Conservation (phyloP, 1,140 invertebrate genomes). For the Drosophila ogumai region DNA sequence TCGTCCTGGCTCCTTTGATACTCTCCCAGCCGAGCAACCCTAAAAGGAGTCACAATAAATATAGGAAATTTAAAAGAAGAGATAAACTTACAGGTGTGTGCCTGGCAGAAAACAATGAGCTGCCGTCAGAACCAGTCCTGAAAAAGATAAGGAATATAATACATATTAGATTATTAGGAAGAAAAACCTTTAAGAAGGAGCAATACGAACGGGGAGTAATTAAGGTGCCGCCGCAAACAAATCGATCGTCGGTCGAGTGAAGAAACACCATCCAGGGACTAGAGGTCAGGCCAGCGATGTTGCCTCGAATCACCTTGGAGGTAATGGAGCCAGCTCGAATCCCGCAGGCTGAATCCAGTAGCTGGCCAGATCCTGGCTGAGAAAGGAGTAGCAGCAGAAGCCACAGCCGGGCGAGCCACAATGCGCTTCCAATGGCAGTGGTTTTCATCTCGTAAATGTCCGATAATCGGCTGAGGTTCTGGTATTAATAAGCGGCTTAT, state of each 20-base stretch:
- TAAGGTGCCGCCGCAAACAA: conserved; percentile 12
- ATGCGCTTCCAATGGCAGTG: neutral
- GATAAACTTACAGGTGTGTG: neutral
- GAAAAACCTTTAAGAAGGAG: too few relatives aligned
- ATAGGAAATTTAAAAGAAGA: too few relatives aligned
- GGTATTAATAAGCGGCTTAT: conserved; percentile 1
- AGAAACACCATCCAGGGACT: conserved; percentile 24
- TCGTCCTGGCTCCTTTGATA: conserved; percentile 2
- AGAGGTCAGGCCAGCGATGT: neutral
- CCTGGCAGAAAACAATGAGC: conserved; percentile 9
- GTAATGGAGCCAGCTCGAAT: neutral
- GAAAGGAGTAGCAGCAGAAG: neutral
- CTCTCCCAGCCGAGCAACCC: conserved; percentile 11
- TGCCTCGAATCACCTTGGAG: neutral
- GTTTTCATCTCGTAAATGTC: neutral
- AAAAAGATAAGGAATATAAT: neutral
- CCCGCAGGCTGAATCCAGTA: neutral
- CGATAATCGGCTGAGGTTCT: neutral
- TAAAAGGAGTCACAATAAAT: neutral
- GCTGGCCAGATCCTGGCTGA: neutral
- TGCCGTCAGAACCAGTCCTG: conserved; percentile 12
- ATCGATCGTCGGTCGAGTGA: neutral
- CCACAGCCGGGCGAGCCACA: neutral
- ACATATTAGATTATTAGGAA: too few relatives aligned
- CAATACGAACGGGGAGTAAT: neutral